Evolutionary conservation across 2,113 vertebrate genomes (phyloP).

Genomic region (Periophthalmus modestus): DNA sequence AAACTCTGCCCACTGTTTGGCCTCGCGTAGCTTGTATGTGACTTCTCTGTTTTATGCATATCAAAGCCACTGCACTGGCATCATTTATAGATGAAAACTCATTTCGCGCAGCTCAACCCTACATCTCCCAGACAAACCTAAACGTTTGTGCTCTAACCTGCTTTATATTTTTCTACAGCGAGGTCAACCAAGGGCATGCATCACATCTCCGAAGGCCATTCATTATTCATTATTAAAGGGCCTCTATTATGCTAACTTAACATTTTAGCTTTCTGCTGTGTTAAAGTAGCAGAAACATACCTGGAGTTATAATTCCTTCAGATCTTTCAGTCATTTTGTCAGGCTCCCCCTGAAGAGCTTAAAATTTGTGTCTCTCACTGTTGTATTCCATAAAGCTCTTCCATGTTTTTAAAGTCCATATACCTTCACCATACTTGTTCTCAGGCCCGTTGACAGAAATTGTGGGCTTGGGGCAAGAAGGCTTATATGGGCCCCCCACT

Average conservation of each 20-base stretch:
- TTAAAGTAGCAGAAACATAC: neutral
- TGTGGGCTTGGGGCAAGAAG: too few relatives aligned
- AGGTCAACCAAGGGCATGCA: conserved; percentile 39
- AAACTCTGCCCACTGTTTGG: neutral
- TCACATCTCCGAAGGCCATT: neutral
- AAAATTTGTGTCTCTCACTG: neutral
- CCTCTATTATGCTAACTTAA: too few relatives aligned
- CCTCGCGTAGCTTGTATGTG: neutral
- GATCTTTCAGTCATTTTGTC: too few relatives aligned
- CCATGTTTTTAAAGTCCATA: neutral
- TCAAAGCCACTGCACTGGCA: conserved; percentile 44
- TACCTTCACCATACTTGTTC: neutral
- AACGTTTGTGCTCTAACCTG: conserved; percentile 36
- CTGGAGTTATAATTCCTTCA: neutral
- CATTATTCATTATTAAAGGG: neutral
- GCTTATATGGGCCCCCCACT: too few relatives aligned
- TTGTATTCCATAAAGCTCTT: neutral
- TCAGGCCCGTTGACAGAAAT: too few relatives aligned
- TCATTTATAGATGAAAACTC: conserved; percentile 68
- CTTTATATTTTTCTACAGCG: conserved; percentile 38
- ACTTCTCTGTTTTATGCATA: conserved; percentile 45
- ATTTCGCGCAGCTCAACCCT: conserved; percentile 22
- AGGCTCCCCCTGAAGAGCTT: too few relatives aligned
- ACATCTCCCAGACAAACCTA: conserved; percentile 43
- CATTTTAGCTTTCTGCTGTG: neutral